Base-by-base conservation (phyloP, 1,140 invertebrate species). In the Kradibia gibbosae region DNA sequence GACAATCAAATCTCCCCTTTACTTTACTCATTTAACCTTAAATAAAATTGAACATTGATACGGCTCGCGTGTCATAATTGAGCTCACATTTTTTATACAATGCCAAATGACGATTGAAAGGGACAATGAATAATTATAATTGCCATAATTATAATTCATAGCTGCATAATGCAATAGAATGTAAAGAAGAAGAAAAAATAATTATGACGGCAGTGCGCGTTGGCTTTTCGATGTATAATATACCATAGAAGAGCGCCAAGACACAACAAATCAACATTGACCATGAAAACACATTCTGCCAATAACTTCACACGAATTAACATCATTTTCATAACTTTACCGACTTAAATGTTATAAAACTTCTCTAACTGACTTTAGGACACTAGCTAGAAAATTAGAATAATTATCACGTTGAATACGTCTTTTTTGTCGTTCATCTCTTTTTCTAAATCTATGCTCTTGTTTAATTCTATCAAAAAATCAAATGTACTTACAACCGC, bases 401-500 rank as follows among this genome's bases (percentile, higher is more conserved):
- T 50, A 34, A 45, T 71, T 72, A 42, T 57, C 42, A 25, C 4
- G 15, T 42, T 71, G 28, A 17, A 15, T 71, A 71, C 17, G 22
- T 71, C 1, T 62, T 79, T 73, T 39, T 62, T 78, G 57, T 36
- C 25, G n/a, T 62, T 31, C 25, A n/a, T 70, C 25, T 71, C n/a
- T 36, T 65, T 34, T 22, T 45, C 42, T 28, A 4, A 50, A 62
- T 80, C 70, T 70, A 10, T 55, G 34, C 13, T 45, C 25, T 76
- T 70, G 34, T 75, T 57, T 25, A 55, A 73, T 53, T 42, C 22
- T 31, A 22, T 48, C 42, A 34, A 55, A 22, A 50, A 78, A 60
- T 45, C 62, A 62, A 82, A 82, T 79, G 81, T 82, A 82, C 81
- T 82, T 82, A 82, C 36, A 39, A 77, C 48, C 55, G 60, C 65